phyloP scores from a whole-genome alignment of 2,888 invertebrate species.

The Aromia moschata region DNA sequence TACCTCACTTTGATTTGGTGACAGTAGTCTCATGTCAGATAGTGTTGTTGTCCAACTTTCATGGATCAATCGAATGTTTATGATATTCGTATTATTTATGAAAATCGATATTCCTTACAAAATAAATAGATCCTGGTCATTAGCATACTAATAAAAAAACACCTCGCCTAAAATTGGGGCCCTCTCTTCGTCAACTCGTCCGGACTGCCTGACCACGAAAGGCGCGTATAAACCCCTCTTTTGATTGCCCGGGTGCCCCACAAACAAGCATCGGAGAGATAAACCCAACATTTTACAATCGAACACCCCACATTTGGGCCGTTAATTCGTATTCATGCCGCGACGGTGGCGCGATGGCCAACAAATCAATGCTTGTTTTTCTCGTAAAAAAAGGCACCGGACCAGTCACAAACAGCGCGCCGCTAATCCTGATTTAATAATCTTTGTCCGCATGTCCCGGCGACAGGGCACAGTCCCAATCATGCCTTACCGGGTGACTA shows the following conservation, averaged over 20 bases:
- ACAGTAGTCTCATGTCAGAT: no score
- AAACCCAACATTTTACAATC: constrained; percentile 51
- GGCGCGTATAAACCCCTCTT: constrained; percentile 43
- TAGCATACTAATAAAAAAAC: constrained; percentile 13
- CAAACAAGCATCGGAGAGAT: constrained; percentile 47
- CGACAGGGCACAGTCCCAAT: constrained; percentile 65
- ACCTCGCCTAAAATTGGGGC: constrained; percentile 11
- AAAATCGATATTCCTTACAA: no score
- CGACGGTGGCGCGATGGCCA: constrained; percentile 49
- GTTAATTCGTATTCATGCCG: constrained; percentile 32
- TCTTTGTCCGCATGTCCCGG: constrained; percentile 56
- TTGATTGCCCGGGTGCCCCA: constrained; percentile 48
- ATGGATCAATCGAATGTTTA: no score
- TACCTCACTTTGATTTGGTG: no score
- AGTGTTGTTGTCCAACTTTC: no score
- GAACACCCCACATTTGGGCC: constrained; percentile 41
- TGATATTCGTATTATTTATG: no score
- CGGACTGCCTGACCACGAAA: constrained; percentile 45
- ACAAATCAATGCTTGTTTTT: constrained; percentile 61
- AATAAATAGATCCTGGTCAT: constrained; percentile 1
- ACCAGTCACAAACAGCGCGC: constrained; percentile 59
- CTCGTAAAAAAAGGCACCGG: constrained; percentile 47
- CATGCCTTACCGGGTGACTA: constrained; percentile 66
- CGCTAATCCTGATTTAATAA: constrained; percentile 65
- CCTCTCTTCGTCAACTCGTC: not conserved